Conservation (phyloP, 2,797 vertebrate genomes). For the Periparus ater region DNA sequence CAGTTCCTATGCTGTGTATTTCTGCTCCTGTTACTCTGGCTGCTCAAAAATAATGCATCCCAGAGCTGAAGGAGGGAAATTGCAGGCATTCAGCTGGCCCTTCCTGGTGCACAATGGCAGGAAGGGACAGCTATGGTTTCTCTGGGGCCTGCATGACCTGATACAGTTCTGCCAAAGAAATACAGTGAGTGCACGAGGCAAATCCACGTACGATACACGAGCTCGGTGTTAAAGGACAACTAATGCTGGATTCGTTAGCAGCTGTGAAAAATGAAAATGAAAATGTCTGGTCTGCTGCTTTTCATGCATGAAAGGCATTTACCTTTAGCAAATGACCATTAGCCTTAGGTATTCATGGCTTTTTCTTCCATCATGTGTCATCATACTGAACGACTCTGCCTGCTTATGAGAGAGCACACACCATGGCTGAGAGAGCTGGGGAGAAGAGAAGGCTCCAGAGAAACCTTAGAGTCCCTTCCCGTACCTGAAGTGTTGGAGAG, state of each 20-base stretch:
- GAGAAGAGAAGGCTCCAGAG: background rate
- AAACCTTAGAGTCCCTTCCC: background rate
- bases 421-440: background rate
- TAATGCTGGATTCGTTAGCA: background rate
- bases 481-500: background rate
- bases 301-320: background rate
- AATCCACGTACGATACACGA: background rate
- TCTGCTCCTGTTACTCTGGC: conserved; percentile 33
- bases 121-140: conserved; percentile 81
- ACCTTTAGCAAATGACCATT: background rate
- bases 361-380: background rate
- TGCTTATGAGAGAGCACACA: background rate
- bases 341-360: background rate
- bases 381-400: rapidly evolving
- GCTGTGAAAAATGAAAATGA: background rate
- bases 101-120: conserved; percentile 90
- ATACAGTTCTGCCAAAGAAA: conserved; percentile 55
- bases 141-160: conserved; percentile 72
- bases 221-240: background rate
- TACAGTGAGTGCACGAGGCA: background rate
- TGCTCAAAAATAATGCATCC: conserved; percentile 61
- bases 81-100: conserved; percentile 60
- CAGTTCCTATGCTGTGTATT: background rate
- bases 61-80: conserved; percentile 46
- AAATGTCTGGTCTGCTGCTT: rapidly evolving